Conservation (phyloP, 2,888 invertebrate species). For the Tetragnatha montana region DNA sequence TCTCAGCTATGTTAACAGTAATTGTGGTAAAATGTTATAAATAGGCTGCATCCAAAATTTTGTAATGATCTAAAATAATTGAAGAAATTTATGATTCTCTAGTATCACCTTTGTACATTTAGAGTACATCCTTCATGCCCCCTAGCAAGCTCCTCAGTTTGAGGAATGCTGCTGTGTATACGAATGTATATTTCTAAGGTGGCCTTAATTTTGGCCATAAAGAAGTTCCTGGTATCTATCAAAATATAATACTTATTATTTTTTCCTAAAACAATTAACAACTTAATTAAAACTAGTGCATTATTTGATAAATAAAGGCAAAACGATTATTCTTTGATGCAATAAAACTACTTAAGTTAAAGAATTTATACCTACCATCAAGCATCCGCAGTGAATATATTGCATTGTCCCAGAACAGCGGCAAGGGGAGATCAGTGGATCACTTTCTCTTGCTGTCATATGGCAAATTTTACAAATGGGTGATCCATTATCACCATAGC, state of each 20-base stretch:
- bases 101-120: no score
- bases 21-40: no score
- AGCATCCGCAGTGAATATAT: conserved; percentile 79
- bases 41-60: no score
- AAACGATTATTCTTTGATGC: not conserved
- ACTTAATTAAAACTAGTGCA: not conserved
- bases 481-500: conserved; percentile 68
- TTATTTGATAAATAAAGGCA: not conserved
- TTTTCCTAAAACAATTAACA: not conserved
- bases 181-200: no score
- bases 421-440: conserved; percentile 79
- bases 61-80: no score
- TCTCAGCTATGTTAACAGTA: no score
- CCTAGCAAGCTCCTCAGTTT: no score
- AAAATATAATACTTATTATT: not conserved
- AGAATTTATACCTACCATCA: conserved; percentile 76
- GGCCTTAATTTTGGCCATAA: no score
- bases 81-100: no score
- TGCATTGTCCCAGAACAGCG: conserved; percentile 79
- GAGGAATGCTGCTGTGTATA: no score
- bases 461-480: conserved; percentile 80
- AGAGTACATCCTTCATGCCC: no score
- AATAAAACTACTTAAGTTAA: not conserved
- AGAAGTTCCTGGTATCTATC: not conserved
- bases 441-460: conserved; percentile 74